phyloP scores from a whole-genome alignment of 2,888 invertebrate species.

The Ariolimax columbianus region DNA sequence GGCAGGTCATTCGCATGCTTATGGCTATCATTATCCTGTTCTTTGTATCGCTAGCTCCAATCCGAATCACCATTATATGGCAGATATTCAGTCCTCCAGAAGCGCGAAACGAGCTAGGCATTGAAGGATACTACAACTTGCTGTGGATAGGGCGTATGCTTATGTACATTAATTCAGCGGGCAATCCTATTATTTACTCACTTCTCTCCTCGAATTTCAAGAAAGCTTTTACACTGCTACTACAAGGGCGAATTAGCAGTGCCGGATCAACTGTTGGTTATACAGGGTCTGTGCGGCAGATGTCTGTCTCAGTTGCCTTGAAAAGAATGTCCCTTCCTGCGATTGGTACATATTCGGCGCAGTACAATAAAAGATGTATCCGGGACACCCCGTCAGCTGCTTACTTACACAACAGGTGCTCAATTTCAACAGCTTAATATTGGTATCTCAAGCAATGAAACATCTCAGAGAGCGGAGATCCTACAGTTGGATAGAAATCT shows the following conservation, averaged over 20 bases:
- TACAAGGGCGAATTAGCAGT: constrained; percentile 44
- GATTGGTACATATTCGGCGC: background rate
- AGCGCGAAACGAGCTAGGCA: constrained; percentile 85
- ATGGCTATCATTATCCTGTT: constrained; percentile 83
- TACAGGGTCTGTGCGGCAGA: constrained; percentile 22
- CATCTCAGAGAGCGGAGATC: no score
- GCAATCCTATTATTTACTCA: constrained; percentile 94
- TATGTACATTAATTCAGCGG: constrained; percentile 93
- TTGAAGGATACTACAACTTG: constrained; percentile 90
- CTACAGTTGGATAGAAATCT: no score
- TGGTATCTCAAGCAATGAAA: no score
- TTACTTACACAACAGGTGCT: constrained; percentile 5
- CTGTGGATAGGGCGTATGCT: constrained; percentile 88
- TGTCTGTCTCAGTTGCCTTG: constrained; percentile 38
- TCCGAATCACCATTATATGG: constrained; percentile 92
- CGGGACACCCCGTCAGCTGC: background rate
- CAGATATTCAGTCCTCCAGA: constrained; percentile 84
- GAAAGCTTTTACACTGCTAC: constrained; percentile 73
- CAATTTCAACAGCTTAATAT: constrained; percentile 11
- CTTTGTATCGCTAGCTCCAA: constrained; percentile 92
- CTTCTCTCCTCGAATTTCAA: constrained; percentile 94
- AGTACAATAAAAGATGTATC: background rate
- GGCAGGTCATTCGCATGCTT: constrained; percentile 69
- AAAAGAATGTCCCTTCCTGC: constrained; percentile 47
- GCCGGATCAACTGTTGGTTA: constrained; percentile 16